Conservation (phyloP, 2,888 invertebrate genomes). For the Galerucella nymphaeae region DNA sequence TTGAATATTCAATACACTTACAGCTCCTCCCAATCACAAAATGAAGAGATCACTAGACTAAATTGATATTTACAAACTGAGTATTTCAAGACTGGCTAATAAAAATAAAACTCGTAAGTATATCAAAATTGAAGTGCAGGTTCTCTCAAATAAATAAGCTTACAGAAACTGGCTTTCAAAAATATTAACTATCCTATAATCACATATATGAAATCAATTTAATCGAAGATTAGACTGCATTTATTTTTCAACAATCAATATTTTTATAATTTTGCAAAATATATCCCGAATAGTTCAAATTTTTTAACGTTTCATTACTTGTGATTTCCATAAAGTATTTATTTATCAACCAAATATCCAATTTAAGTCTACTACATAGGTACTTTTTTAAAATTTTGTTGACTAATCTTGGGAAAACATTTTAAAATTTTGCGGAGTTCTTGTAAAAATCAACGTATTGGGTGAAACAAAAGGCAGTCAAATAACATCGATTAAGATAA, state of each 20-base stretch:
- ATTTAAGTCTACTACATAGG: too few relatives aligned
- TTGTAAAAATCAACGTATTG: not conserved
- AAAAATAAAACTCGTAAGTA: constrained; percentile 34
- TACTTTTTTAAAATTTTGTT: too few relatives aligned
- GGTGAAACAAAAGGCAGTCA: constrained; percentile 3
- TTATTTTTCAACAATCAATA: not conserved
- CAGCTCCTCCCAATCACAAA: constrained; percentile 58
- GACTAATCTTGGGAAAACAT: too few relatives aligned
- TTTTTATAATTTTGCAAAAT: not conserved
- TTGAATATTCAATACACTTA: constrained; percentile 56
- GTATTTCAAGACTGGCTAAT: constrained; percentile 61
- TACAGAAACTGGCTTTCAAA: constrained; percentile 60
- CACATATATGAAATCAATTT: constrained; percentile 59
- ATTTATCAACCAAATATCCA: not conserved
- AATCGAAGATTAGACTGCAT: constrained; percentile 23
- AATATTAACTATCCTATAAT: constrained; percentile 60
- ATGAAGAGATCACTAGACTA: constrained; percentile 60
- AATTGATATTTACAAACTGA: constrained; percentile 60
- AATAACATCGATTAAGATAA: constrained; percentile 27
- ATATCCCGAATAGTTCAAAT: too few relatives aligned
- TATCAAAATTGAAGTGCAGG: constrained; percentile 41
- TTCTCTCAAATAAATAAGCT: constrained; percentile 45
- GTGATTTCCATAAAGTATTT: not conserved
- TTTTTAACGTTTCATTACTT: too few relatives aligned
- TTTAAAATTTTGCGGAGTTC: too few relatives aligned